Conservation (phyloP, 2,113 vertebrate species). For the Plectropomus leopardus region DNA sequence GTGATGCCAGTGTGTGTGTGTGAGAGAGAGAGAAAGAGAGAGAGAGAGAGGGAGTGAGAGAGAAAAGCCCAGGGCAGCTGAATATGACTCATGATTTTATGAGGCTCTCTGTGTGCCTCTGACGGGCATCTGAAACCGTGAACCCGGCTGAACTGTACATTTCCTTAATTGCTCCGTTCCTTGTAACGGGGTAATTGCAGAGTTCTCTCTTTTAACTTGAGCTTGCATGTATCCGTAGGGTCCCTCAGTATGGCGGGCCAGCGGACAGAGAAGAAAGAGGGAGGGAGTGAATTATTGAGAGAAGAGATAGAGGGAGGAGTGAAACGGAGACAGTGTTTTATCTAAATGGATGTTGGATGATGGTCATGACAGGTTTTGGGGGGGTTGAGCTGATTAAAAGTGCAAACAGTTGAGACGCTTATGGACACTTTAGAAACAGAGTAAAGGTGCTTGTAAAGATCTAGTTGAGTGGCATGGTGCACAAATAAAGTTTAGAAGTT, state of each 20-base stretch:
- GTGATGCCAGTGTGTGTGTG: constrained; percentile 11
- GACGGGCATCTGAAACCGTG: constrained; percentile 70
- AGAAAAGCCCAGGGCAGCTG: constrained; percentile 38
- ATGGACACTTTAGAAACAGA: constrained; percentile 10
- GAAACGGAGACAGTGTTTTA: constrained; percentile 38
- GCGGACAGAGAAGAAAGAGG: background rate
- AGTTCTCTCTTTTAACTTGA: constrained; percentile 46
- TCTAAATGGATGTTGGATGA: constrained; percentile 35
- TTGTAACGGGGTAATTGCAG: constrained; percentile 80
- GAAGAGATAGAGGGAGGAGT: constrained; percentile 11
- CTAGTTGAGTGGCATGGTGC: background rate
- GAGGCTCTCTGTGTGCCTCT: constrained; percentile 64
- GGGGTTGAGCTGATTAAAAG: constrained; percentile 22
- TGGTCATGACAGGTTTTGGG: constrained; percentile 25
- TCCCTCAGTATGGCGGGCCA: background rate
- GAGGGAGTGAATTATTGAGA: constrained; percentile 12
- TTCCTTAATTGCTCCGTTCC: constrained; percentile 78
- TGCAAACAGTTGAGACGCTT: constrained; percentile 1
- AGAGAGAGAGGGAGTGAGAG: background rate
- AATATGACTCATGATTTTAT: constrained; percentile 81
- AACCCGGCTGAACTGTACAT: constrained; percentile 80
- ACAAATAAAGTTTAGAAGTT: too few species aligned
- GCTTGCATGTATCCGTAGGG: constrained; percentile 42
- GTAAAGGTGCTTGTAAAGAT: background rate
- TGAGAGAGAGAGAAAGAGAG: background rate